Evolutionary conservation across 1,140 invertebrate species (phyloP), one percentile per base, ranked within the genome.

Genomic region (Armadillidium nasatum): DNA sequence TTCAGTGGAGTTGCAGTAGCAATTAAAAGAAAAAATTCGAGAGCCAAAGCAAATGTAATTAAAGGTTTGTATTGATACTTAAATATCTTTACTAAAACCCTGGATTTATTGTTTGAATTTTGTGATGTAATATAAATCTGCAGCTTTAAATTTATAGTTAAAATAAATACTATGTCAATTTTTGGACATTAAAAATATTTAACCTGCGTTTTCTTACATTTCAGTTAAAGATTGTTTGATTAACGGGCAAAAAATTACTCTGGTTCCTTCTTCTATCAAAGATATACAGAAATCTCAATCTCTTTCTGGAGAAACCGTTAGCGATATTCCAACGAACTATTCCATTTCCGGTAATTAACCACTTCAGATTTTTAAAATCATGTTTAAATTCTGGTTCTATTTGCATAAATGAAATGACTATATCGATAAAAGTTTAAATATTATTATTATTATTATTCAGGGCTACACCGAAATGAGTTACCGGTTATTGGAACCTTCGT

Each of bases 401-500:
- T n/a, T n/a, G n/a, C n/a, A n/a, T n/a, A n/a, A 33, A 33, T 33
- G 33, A 33, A 33, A 33, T 33, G 33, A 33, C 33, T 6, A 33
- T 33, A 33, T 33, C 33, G 6, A 33, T 33, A 3, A 6, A 3
- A 33, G 1, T 33, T 33, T 1, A 33, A 6, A 33, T 33, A 33
- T 33, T 33, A 33, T 33, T 33, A 33, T 33, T 33, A 33, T 33
- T 33, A 33, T 33, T 60, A 15, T 60, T 19, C 19, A 60, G 50
- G 23, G 7, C 54, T 75, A 23, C 54, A 60, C 15, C 73, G 46
- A 22, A 67, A 91, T 79, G 91, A 93, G 84, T 84, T 91, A n/a
- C 90, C 91, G 44, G 90, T 91, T 76, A 90, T 91, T 91, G 91
- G 91, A 77, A 91, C 91, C 4, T 91, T 89, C 80, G 87, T 93